These are phyloP conservation scores for Cylloceria caligata DNA, from an alignment of 2,888 invertebrate genomes.

Conservation along the genomic window DNA sequence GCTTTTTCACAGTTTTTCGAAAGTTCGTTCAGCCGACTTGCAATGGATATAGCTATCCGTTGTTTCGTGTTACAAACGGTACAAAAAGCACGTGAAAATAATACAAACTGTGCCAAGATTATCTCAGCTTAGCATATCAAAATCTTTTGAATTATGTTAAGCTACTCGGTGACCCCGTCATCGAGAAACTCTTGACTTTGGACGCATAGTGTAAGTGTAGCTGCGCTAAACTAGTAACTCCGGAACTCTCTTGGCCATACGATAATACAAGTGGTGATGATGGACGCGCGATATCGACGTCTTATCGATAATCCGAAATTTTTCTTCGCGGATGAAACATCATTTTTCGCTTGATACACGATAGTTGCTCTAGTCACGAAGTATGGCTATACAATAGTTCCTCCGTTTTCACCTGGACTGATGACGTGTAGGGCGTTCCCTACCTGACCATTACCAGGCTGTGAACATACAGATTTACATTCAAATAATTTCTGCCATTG, in stretches of 20 bases:
- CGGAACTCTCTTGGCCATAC: conserved; percentile 44
- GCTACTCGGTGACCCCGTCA: conserved; percentile 25
- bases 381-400: conserved; percentile 81
- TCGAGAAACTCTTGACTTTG: conserved; percentile 38
- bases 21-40: conserved; percentile 40
- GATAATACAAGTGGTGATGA: conserved; percentile 38
- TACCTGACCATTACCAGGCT: conserved; percentile 80
- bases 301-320: conserved; percentile 31
- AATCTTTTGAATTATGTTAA: conserved; percentile 24
- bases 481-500: conserved; percentile 6
- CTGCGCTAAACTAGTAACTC: conserved; percentile 34
- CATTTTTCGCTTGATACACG: conserved; percentile 60
- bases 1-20: conserved; percentile 19
- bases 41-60: conserved; percentile 43
- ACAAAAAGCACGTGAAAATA: conserved; percentile 70
- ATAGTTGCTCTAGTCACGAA: conserved; percentile 67
- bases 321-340: conserved; percentile 40
- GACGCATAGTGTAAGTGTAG: conserved; percentile 41
- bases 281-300: conserved; percentile 10
- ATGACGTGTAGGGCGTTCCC: conserved; percentile 79
- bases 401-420: conserved; percentile 80
- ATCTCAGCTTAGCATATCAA: conserved; percentile 50
- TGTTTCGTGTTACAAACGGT: conserved; percentile 64
- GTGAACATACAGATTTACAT: conserved; percentile 62
- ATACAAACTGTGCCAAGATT: conserved; percentile 59